Base-by-base conservation (phyloP, 2,888 invertebrate species). In the Mellilla xanthometata region DNA sequence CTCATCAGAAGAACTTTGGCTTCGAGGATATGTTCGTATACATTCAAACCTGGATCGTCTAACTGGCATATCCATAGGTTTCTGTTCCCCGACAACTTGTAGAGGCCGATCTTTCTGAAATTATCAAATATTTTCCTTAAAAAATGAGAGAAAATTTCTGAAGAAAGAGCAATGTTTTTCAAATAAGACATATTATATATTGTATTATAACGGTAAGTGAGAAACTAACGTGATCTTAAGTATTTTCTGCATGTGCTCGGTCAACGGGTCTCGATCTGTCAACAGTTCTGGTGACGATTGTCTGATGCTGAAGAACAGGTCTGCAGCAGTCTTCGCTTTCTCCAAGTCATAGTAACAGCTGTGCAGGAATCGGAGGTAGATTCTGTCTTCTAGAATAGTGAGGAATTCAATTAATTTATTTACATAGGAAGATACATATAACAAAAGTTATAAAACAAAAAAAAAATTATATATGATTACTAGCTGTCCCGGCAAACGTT, bases 331-430 rank as follows among this genome's bases (percentile, higher is more conserved):
- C 65, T 90, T 87, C 1, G 87, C 75, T 53, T 77, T 68, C 54
- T 89, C 86, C 24, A 88, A 56, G 55, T 86, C 83, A 40, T 76
- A 63, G 24, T 81, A 74, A 52, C 85, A 81, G 36, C 81, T 74
- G 49, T 75, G 72, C 2, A 90, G 60, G 57, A 90, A 90, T 53
- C 88, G 68, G 24, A 62, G 53, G 22, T 90, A 52, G 33, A 88
- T 56, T 7, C 58, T 59, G 35, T 89, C 85, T 58, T 85, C 90
- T 91, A 65, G n/a, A 80, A 78, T 12, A 10, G n/a, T n/a, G n/a
- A n/a, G n/a, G n/a, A n/a, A n/a, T n/a, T n/a, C n/a, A n/a, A n/a
- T n/a, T n/a, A n/a, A n/a, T n/a, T n/a, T n/a, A n/a, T n/a, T n/a
- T n/a, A n/a, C n/a, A n/a, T n/a, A n/a, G n/a, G n/a, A n/a, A n/a